A percentile compares a stretch with the other conserved stretches of the same genome.
Evolutionary conservation across 2,888 invertebrate species (phyloP).

Genomic region (Zaprionus obscuricornis): DNA sequence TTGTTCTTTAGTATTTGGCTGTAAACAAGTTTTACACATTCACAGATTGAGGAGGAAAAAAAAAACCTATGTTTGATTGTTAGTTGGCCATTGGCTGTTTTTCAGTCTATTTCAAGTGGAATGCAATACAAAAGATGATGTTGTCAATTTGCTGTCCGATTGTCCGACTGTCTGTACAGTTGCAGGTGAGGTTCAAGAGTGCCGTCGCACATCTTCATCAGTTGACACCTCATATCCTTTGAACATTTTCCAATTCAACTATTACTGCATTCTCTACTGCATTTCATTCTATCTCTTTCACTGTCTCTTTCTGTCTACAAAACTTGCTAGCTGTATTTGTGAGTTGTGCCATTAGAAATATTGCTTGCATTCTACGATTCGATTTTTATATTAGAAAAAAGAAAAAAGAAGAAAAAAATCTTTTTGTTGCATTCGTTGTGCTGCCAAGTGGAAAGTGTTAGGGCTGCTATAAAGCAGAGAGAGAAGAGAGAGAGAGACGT

Average conservation of each 20-base stretch:
- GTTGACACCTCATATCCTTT: conserved; percentile 74
- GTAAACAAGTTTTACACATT: background rate
- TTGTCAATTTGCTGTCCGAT: conserved; percentile 17
- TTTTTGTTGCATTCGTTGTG: conserved; percentile 51
- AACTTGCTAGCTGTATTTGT: too few species aligned
- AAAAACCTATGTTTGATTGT: conserved; percentile 13
- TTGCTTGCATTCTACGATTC: conserved; percentile 62
- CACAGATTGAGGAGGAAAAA: background rate
- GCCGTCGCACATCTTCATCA: conserved; percentile 50
- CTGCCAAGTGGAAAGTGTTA: conserved; percentile 54
- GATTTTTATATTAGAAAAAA: conserved; percentile 74
- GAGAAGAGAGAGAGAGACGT: conserved; percentile 4
- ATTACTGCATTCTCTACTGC: conserved; percentile 6
- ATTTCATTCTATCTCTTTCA: conserved; percentile 3
- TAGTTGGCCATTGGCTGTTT: conserved; percentile 5
- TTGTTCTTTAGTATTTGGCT: too few species aligned
- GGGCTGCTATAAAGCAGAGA: conserved; percentile 14
- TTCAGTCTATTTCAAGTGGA: conserved; percentile 11
- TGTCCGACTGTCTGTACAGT: background rate
- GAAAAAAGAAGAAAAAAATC: too few species aligned
- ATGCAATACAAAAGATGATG: conserved; percentile 14
- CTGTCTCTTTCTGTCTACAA: too few species aligned
- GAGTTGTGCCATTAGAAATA: conserved; percentile 72
- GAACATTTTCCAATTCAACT: conserved; percentile 72
- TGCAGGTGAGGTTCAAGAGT: conserved; percentile 20